Evolutionary conservation across 2,797 vertebrate genomes (phyloP).

Genomic region (Micrastur ruficollis): DNA sequence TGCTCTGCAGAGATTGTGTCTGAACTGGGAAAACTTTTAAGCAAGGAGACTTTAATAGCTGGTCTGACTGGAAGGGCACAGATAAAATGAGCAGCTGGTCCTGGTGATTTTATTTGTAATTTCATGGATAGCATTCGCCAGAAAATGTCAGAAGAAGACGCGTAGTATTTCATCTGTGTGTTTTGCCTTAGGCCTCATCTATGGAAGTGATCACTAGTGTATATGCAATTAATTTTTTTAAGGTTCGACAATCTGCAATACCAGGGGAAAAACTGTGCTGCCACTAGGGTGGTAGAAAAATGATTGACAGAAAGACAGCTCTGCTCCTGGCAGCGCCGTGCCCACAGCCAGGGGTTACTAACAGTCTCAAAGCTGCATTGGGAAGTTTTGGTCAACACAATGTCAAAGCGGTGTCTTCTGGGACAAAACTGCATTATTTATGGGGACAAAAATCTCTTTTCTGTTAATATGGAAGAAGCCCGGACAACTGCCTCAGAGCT

Average conservation of each 20-base stretch:
- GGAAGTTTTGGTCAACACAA: neutral
- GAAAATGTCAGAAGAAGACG: constrained; percentile 44
- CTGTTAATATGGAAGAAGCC: neutral
- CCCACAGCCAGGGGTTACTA: neutral
- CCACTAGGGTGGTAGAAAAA: neutral
- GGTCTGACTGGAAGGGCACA: neutral
- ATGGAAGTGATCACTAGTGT: constrained; percentile 45
- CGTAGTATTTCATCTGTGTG: constrained; percentile 19
- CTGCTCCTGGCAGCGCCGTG: neutral
- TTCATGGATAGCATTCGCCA: constrained; percentile 12
- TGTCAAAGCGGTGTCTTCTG: neutral
- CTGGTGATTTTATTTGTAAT: constrained; percentile 45
- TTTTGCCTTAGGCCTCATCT: constrained; percentile 44
- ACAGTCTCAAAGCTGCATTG: neutral
- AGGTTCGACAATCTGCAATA: constrained; percentile 38
- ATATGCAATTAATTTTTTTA: constrained; percentile 42
- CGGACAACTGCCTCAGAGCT: neutral
- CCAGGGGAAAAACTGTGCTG: constrained; percentile 2
- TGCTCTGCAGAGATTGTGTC: neutral
- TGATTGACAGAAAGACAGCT: constrained; percentile 9
- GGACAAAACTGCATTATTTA: neutral
- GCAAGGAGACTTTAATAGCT: constrained; percentile 8
- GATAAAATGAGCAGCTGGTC: constrained; percentile 37
- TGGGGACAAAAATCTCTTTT: neutral
- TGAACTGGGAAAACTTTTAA: neutral